These are phyloP conservation scores for Pongo abelii DNA, from an alignment of 2,113 vertebrate genomes.

Conservation along the genomic window DNA sequence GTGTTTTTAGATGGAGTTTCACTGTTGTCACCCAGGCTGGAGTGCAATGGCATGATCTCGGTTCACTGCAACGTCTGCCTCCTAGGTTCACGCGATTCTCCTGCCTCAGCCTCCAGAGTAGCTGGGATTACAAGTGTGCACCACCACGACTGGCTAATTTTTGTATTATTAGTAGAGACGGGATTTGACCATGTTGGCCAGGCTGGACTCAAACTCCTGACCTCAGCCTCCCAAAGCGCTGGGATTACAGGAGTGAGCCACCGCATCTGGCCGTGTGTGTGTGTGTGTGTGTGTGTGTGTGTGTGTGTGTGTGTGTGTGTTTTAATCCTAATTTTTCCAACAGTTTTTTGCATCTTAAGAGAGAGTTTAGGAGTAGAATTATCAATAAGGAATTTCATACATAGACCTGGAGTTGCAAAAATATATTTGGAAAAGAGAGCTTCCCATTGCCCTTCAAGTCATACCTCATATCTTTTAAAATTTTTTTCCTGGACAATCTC, in stretches of 20 bases:
- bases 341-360: slow-evolving; percentile 27
- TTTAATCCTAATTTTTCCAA: slow-evolving; percentile 6
- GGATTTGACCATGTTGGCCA: too few species aligned
- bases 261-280: neutral
- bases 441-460: slow-evolving; percentile 31
- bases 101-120: too few species aligned
- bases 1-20: neutral
- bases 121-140: too few species aligned
- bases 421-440: slow-evolving; percentile 30
- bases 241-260: too few species aligned
- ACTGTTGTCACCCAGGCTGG: too few species aligned
- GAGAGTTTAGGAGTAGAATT: slow-evolving; percentile 34
- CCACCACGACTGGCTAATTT: too few species aligned
- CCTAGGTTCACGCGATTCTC: too few species aligned
- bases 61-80: too few species aligned
- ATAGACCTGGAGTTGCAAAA: slow-evolving; percentile 28
- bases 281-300: neutral
- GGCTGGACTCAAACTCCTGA: too few species aligned
- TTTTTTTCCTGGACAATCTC: neutral
- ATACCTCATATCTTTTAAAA: neutral
- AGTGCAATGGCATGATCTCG: too few species aligned
- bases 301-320: neutral
- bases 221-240: too few species aligned
- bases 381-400: slow-evolving; percentile 33
- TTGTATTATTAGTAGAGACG: too few species aligned